These are phyloP conservation scores for fruit fly (Drosophila melanogaster) DNA, from an alignment of 1,140 invertebrate genomes.

Conservation along the genomic window DNA sequence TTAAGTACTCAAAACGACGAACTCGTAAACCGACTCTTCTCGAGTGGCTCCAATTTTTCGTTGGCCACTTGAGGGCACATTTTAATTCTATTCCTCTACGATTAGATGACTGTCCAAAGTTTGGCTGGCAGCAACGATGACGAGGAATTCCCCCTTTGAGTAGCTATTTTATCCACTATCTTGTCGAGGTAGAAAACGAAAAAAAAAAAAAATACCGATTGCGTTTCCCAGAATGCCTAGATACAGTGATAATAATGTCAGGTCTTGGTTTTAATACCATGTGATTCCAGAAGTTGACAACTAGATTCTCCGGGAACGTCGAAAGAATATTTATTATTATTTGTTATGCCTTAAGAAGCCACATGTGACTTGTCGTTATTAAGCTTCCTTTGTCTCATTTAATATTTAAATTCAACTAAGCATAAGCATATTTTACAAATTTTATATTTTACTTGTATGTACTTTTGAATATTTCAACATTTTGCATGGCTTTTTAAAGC, in stretches of 20 bases:
- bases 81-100: slow-evolving; percentile 23
- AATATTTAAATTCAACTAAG: neutral
- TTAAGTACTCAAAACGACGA: slow-evolving; percentile 29
- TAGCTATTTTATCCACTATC: slow-evolving; percentile 18
- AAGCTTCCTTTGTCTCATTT: neutral
- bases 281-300: slow-evolving; percentile 14
- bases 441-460: neutral
- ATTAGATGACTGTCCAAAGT: slow-evolving; percentile 31
- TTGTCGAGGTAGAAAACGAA: neutral
- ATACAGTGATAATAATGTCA: slow-evolving; percentile 22
- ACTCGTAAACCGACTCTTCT: slow-evolving; percentile 18
- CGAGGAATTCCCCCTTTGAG: slow-evolving; percentile 19
- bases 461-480: neutral
- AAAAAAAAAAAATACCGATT: slow-evolving; percentile 6
- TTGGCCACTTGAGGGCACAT: slow-evolving; percentile 14
- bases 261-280: slow-evolving; percentile 18
- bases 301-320: slow-evolving; percentile 7
- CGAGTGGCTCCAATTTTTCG: slow-evolving; percentile 19
- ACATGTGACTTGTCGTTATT: slow-evolving; percentile 17
- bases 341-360: neutral
- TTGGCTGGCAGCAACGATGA: neutral
- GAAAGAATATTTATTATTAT: slow-evolving; percentile 24
- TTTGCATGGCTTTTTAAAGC: neutral
- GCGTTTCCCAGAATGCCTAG: slow-evolving; percentile 22
- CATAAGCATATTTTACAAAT: neutral